Evolutionary conservation across 2,797 vertebrate species (phyloP).

Genomic region (Micrastur ruficollis): DNA sequence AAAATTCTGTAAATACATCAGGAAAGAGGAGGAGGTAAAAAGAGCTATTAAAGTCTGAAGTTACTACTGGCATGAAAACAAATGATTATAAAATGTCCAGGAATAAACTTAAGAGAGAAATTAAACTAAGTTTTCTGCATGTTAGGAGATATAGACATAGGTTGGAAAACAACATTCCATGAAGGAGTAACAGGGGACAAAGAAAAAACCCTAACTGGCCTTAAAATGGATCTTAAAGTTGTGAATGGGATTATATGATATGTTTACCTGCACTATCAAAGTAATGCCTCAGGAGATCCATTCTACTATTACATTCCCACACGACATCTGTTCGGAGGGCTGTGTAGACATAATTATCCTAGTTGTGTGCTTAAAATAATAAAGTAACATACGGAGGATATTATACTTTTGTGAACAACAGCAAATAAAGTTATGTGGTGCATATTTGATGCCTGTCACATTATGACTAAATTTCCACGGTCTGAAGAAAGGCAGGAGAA

Average conservation of each 20-base stretch:
- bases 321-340: neutral
- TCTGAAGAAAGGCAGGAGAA: neutral
- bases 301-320: neutral
- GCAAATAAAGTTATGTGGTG: neutral
- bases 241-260: neutral
- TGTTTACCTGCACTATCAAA: neutral
- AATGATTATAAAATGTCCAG: neutral
- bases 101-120: neutral
- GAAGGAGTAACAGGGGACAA: neutral
- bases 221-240: neutral
- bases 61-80: neutral
- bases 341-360: neutral
- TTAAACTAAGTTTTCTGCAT: neutral
- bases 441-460: neutral
- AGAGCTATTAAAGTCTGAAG: neutral
- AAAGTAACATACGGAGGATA: neutral
- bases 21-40: neutral
- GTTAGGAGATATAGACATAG: neutral
- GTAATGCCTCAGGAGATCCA: neutral
- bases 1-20: neutral
- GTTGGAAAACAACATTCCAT: neutral
- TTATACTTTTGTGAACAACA: neutral
- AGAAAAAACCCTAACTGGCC: neutral
- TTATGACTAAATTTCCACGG: neutral
- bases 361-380: neutral